Base-by-base conservation (phyloP, 2,888 invertebrate species). In the Dryococelus australis region DNA sequence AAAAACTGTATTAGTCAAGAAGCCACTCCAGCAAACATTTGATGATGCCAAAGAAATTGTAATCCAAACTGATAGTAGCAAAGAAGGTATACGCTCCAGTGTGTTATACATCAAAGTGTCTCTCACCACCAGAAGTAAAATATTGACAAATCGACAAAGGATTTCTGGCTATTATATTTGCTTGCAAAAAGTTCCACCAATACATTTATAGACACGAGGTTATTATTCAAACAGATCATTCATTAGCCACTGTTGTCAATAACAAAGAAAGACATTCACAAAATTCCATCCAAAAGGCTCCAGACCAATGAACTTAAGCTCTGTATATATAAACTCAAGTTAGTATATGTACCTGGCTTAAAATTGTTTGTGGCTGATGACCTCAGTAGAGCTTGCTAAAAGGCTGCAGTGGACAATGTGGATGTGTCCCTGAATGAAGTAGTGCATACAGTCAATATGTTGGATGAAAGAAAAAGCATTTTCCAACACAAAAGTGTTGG, bases 381-480 rank as follows among this genome's bases (percentile, higher is more conserved):
- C 65, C 65, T 65, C 4, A 65, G 65, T 65, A 65, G 10, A 24
- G 65, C 65, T 65, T 16, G 65, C 20, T 65, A 8, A 24, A 65
- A 65, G 65, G 20, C 10, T 16, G 65, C 65, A 65, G 65, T 65
- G 65, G 24, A 65, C 24, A 24, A 65, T 24, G 65, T 65, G 5
- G 10, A 20, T 24, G 65, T 20, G 20, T 65, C 65, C 65, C 65
- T 65, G 16, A 9, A 65, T 65, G 65, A 65, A 47, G 20, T 24
- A 65, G 65, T 65, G 65, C 65, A 65, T 16, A 65, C 65, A 65
- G 24, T 65, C 65, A 65, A 65, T 65, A 65, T 65, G 65, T 65
- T 16, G 16, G 65, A 65, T 16, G 5, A 65, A 65, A 65, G 65
- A 65, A 65, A 65, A 65, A 65, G 13, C 5, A 65, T 65, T 65